Evolutionary conservation across 2,797 vertebrate species (phyloP), one percentile per base, ranked within the genome.

Genomic region (Enoplosus armatus): DNA sequence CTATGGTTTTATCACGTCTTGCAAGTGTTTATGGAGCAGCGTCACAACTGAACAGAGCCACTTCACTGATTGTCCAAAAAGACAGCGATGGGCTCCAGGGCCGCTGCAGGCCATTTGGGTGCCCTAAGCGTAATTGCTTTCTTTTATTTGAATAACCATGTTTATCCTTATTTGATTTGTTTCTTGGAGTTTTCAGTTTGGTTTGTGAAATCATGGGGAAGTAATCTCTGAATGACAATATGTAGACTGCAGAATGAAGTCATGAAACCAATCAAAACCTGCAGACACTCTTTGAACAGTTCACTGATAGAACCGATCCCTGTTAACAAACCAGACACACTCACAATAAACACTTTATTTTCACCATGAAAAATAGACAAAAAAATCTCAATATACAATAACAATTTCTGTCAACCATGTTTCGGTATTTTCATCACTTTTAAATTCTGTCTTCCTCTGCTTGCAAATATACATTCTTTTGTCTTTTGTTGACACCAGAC

Each of bases 281-380:
- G n/a, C n/a, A n/a, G n/a, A n/a, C n/a, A n/a, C n/a, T n/a, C n/a
- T n/a, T 45, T 45, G 8, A 59, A 27, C 16, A 62, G 16, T 43
- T 37, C 1, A 50, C 14, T 55, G 15, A 39, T 20, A 0, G 14
- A 18, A 15, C n/a, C 5, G 12, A 16, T 47, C 20, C 3, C 1
- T 22, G 16, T 20, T 22, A 47, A 81, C 31, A 82, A 71, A 79
- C 8, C 26, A 87, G 20, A 75, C 27, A 51, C 12, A 37, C 27
- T 87, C 85, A 89, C 90, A 94, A 90, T 93, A 95, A 94, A 95
- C 94, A 93, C 84, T 96, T 96, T 95, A 94, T 93, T 95, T 84
- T 86, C 78, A 93, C 87, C 86, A 92, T 84, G 79, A 94, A 95
- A 95, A 95, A 95, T 93, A 95, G 84, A 94, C 81, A 80, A 79